Percentiles rank a stretch among this genome's conserved stretches.
These are phyloP conservation scores for Xylota segnis DNA, from an alignment of 2,888 invertebrate species.

Conservation along the genomic window DNA sequence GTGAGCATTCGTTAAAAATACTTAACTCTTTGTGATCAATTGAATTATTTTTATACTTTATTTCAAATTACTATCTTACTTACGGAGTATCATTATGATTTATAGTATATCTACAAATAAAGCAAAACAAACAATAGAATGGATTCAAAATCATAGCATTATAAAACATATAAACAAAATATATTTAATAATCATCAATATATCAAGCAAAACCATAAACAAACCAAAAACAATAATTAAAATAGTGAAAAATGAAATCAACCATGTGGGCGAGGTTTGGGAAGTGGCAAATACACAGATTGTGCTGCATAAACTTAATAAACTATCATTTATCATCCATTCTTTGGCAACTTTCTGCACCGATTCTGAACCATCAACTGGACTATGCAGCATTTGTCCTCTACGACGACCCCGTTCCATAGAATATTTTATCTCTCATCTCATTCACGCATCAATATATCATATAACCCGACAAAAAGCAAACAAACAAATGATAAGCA, in stretches of 20 bases:
- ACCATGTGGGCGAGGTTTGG: slow-evolving; percentile 44
- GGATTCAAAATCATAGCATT: slow-evolving; percentile 31
- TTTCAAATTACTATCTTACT: slow-evolving; percentile 13
- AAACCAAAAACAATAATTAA: slow-evolving; percentile 72
- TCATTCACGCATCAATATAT: slow-evolving; percentile 35
- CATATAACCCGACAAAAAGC: slow-evolving; percentile 71
- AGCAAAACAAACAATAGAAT: slow-evolving; percentile 31
- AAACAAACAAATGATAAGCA: slow-evolving; percentile 11
- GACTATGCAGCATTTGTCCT: neutral
- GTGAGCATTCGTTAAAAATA: slow-evolving; percentile 10
- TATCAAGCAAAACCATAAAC: slow-evolving; percentile 77
- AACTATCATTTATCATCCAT: too few species aligned
- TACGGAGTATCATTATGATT: neutral
- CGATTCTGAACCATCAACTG: neutral
- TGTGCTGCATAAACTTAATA: slow-evolving; percentile 56
- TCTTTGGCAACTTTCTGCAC: neutral
- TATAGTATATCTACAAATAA: slow-evolving; percentile 1
- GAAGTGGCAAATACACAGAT: slow-evolving; percentile 59
- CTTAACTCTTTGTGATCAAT: slow-evolving; percentile 18
- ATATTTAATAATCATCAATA: slow-evolving; percentile 78
- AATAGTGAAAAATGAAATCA: slow-evolving; percentile 68
- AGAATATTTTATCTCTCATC: slow-evolving; percentile 13
- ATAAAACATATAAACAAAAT: slow-evolving; percentile 54
- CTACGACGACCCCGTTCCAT: neutral
- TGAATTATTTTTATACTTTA: neutral